Percentiles rank a stretch among this genome's conserved stretches.
phyloP scores from a whole-genome alignment of 1,140 invertebrate species.

The Odontomachus brunneus region DNA sequence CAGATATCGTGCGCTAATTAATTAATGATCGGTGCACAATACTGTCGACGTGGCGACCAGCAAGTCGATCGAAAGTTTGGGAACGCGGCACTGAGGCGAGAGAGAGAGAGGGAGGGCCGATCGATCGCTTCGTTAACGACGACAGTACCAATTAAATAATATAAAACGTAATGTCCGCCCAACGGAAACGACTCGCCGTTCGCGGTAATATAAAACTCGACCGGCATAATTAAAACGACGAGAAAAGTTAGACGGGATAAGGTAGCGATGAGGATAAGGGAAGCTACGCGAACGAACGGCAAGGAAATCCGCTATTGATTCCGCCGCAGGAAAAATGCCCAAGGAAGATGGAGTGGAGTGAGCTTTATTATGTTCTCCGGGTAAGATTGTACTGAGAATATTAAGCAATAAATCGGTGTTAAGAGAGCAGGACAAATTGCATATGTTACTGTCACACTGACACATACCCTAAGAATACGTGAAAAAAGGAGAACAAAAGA shows the following conservation, averaged over 20 bases:
- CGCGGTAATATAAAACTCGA: slow-evolving; percentile 49
- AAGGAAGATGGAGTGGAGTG: neutral
- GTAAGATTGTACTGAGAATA: slow-evolving; percentile 10
- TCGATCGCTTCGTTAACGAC: slow-evolving; percentile 55
- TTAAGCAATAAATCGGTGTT: slow-evolving; percentile 16
- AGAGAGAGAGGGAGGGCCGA: neutral
- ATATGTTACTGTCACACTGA: neutral
- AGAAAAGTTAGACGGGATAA: slow-evolving; percentile 36
- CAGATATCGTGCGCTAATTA: slow-evolving; percentile 48
- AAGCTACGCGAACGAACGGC: neutral
- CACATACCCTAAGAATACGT: neutral
- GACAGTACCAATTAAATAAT: slow-evolving; percentile 34
- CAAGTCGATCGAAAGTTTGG: slow-evolving; percentile 50
- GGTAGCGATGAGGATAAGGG: neutral
- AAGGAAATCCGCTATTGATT: slow-evolving; percentile 42
- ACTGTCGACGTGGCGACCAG: neutral
- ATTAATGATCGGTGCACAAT: slow-evolving; percentile 44
- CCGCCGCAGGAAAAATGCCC: neutral
- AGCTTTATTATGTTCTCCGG: slow-evolving; percentile 36
- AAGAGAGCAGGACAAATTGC: neutral
- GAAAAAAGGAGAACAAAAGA: too few relatives aligned
- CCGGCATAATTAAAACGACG: slow-evolving; percentile 48
- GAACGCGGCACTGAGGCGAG: neutral
- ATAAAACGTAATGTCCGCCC: slow-evolving; percentile 41
- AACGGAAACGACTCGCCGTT: neutral